Conservation (phyloP, 2,888 invertebrate species). For the Resseliella maxima region DNA sequence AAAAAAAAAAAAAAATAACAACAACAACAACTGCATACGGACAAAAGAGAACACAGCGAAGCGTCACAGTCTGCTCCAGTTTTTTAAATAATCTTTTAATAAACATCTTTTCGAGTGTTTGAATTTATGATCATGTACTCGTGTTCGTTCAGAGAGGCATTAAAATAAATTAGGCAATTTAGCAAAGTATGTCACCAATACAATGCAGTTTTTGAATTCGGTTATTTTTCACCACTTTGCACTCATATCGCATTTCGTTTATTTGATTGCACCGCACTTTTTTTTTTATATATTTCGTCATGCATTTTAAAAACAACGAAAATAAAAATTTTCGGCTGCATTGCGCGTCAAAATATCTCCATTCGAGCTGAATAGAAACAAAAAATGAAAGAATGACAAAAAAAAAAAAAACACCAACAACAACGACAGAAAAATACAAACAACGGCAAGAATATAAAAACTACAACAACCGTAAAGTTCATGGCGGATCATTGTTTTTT, state of each 20-base stretch:
- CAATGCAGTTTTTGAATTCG: conserved; percentile 27
- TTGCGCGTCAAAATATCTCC: neutral
- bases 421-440: neutral
- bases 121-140: conserved; percentile 54
- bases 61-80: conserved; percentile 54
- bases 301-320: neutral
- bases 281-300: neutral
- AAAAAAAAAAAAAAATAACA: neutral
- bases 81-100: conserved; percentile 51
- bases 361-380: neutral
- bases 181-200: conserved; percentile 51
- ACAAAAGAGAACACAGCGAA: conserved; percentile 46
- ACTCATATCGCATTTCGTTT: conserved; percentile 38
- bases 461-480: neutral
- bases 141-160: conserved; percentile 29
- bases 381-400: neutral
- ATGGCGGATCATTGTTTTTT: conserved; percentile 28
- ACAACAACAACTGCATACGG: conserved; percentile 9
- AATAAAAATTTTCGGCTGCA: neutral
- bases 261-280: neutral
- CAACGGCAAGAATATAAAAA: neutral
- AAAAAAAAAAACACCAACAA: neutral
- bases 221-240: conserved; percentile 30
- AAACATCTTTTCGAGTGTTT: conserved; percentile 55
- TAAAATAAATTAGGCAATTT: conserved; percentile 55